A percentile compares a stretch with the other conserved stretches of the same genome.
Conservation (phyloP, 2,888 invertebrate genomes). For the Achlya flavicornis region DNA sequence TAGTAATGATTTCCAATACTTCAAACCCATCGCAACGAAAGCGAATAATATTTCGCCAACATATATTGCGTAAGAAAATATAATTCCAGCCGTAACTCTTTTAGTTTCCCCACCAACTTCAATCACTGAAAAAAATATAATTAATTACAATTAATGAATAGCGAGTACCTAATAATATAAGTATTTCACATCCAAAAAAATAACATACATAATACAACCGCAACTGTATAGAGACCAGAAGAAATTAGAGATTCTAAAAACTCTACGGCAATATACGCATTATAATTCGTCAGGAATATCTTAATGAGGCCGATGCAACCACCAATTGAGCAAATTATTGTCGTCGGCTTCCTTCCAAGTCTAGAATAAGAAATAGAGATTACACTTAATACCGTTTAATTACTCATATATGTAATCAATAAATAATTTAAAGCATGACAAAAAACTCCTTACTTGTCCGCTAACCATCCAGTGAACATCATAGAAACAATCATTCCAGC, state of each 20-base stretch:
- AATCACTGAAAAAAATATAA: slow-evolving; percentile 56
- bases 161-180: no score
- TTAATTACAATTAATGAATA: no score
- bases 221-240: slow-evolving; percentile 69
- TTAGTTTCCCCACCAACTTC: slow-evolving; percentile 70
- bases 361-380: slow-evolving; percentile 41
- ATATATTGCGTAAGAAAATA: slow-evolving; percentile 67
- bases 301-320: slow-evolving; percentile 62
- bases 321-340: slow-evolving; percentile 63
- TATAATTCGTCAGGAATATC: slow-evolving; percentile 59
- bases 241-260: slow-evolving; percentile 66
- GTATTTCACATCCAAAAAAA: background rate
- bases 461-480: slow-evolving; percentile 84
- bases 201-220: slow-evolving; percentile 64
- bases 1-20: slow-evolving; percentile 66
- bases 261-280: slow-evolving; percentile 58
- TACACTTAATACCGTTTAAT: no score
- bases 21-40: slow-evolving; percentile 59
- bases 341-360: slow-evolving; percentile 66
- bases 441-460: slow-evolving; percentile 75
- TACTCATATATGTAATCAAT: background rate
- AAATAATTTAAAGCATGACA: background rate
- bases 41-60: slow-evolving; percentile 67
- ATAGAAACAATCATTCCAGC: slow-evolving; percentile 86
- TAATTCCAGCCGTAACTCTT: slow-evolving; percentile 62